A percentile compares a stretch with the other conserved stretches of the same genome.
These are phyloP conservation scores for Peromyscus melanophrys DNA, from an alignment of 2,797 vertebrate species.

Conservation along the genomic window DNA sequence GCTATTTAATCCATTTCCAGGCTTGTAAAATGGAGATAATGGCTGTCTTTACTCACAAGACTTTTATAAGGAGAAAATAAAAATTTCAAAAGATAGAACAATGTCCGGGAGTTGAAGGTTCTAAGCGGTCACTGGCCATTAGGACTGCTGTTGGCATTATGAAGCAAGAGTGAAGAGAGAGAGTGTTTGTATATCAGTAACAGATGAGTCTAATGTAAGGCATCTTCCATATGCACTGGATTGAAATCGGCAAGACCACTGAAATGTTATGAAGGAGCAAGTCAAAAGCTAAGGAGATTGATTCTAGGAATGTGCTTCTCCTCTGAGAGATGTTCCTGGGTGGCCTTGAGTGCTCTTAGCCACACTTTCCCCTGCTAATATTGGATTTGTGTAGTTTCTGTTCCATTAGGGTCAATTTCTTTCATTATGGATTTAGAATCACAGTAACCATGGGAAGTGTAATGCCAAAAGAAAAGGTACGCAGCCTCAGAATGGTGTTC, in stretches of 20 bases:
- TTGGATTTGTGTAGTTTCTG: not conserved
- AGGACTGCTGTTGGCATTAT: not conserved
- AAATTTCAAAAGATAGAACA: not conserved
- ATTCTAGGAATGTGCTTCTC: not conserved
- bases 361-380: not conserved
- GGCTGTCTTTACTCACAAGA: not conserved
- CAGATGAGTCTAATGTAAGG: not conserved
- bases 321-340: not conserved
- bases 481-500: not conserved
- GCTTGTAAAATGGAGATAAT: not conserved
- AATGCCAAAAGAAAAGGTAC: not conserved
- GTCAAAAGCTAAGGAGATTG: not conserved
- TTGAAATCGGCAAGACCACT: not conserved
- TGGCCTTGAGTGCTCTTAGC: conserved; percentile 20
- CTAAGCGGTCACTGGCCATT: not conserved
- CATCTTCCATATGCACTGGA: not conserved
- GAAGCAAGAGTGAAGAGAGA: not conserved
- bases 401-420: not conserved
- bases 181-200: not conserved
- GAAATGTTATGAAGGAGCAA: not conserved
- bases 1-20: not conserved
- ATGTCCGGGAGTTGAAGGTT: not conserved
- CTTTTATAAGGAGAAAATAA: conserved; percentile 16
- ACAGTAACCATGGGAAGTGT: not conserved
- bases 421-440: conserved; percentile 35